phyloP scores from a whole-genome alignment of 2,888 invertebrate genomes.

The Eumacrocentrus americanus region DNA sequence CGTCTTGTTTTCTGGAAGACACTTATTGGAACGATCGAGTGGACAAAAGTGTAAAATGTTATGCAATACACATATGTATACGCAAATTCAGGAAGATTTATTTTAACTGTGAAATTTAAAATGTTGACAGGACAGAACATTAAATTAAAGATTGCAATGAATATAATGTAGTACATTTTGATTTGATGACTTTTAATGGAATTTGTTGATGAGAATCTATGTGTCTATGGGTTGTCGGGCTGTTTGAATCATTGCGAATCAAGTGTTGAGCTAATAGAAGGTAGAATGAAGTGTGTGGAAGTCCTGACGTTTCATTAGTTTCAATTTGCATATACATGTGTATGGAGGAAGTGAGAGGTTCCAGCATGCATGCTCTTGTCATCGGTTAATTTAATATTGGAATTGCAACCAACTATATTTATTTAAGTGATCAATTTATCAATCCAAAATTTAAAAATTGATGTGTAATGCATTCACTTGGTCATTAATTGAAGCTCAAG shows the following conservation, averaged over 20 bases:
- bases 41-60: slow-evolving; percentile 1
- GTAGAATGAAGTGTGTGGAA: neutral
- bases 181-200: too few species aligned
- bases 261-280: neutral
- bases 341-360: slow-evolving; percentile 12
- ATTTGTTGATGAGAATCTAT: too few species aligned
- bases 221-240: too few species aligned
- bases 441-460: too few species aligned
- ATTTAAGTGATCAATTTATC: too few species aligned
- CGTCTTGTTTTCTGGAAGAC: slow-evolving; percentile 29
- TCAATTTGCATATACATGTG: slow-evolving; percentile 23
- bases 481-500: too few species aligned
- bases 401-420: neutral
- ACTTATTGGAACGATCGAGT: slow-evolving; percentile 12
- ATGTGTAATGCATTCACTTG: too few species aligned
- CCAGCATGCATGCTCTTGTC: slow-evolving; percentile 6
- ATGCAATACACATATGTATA: neutral
- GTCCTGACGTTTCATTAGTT: slow-evolving; percentile 20
- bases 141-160: too few species aligned
- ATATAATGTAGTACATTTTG: too few species aligned
- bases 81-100: neutral
- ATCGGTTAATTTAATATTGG: slow-evolving; percentile 13
- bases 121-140: neutral
- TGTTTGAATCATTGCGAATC: too few species aligned
- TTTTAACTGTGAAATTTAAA: neutral